phyloP scores from a whole-genome alignment of 2,888 invertebrate species.

The Troilus luridus region DNA sequence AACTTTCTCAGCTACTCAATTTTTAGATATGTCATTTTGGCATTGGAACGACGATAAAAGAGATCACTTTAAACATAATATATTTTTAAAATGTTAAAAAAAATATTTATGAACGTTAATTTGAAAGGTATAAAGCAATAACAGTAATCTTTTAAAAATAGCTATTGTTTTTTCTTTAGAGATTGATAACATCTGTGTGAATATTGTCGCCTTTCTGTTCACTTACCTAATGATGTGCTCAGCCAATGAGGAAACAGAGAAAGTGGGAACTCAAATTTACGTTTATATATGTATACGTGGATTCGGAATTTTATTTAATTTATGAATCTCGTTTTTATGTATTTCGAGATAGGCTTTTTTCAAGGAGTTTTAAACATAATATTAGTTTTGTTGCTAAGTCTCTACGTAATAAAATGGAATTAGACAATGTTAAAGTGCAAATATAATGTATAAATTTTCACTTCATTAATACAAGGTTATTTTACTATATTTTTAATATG shows the following conservation, averaged over 20 bases:
- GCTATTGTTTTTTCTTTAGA: too few relatives aligned
- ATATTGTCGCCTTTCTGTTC: not conserved
- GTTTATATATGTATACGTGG: not conserved
- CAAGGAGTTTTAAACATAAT: constrained; percentile 38
- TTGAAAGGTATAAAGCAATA: too few relatives aligned
- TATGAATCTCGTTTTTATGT: constrained; percentile 34
- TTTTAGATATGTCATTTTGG: too few relatives aligned
- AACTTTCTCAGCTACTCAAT: too few relatives aligned
- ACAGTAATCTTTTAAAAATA: too few relatives aligned
- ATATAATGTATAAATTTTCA: not conserved
- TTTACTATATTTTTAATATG: not conserved
- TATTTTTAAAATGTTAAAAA: too few relatives aligned
- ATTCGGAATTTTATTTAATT: constrained; percentile 2
- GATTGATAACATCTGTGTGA: not conserved
- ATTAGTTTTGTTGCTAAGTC: not conserved
- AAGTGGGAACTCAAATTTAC: not conserved
- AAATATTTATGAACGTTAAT: too few relatives aligned
- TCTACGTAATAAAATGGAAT: not conserved
- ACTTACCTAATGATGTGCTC: not conserved
- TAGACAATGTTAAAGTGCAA: not conserved
- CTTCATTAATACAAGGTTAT: not conserved
- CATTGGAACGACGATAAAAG: too few relatives aligned
- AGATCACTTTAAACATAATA: too few relatives aligned
- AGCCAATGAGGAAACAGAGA: not conserved
- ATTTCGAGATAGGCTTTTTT: constrained; percentile 7